These are phyloP conservation scores for Petrocephalus microphthalmus DNA, from an alignment of 2,113 vertebrate species.

Conservation along the genomic window DNA sequence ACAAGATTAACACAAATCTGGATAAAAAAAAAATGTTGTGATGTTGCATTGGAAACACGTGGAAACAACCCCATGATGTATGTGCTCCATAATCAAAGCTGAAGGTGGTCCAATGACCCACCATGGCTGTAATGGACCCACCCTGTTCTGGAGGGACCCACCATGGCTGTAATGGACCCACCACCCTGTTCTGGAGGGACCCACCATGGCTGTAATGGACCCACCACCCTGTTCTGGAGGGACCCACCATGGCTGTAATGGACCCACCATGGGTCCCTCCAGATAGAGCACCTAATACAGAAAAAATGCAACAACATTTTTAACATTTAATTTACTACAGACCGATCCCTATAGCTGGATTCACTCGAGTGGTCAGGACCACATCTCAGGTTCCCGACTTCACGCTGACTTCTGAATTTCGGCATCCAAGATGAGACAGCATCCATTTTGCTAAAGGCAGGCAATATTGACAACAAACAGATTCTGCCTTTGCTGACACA, in stretches of 20 bases:
- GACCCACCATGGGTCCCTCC: too few species aligned
- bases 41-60: too few species aligned
- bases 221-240: not conserved
- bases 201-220: not conserved
- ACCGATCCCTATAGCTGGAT: not conserved
- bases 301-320: not conserved
- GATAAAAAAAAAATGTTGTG: too few species aligned
- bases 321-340: not conserved
- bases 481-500: not conserved
- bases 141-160: not conserved
- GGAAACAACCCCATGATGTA: too few species aligned
- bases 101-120: too few species aligned
- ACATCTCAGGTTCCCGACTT: not conserved
- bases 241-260: not conserved
- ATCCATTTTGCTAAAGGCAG: not conserved
- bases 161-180: not conserved
- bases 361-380: not conserved
- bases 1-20: too few species aligned
- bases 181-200: not conserved
- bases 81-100: too few species aligned
- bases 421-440: not conserved
- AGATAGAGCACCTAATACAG: not conserved
- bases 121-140: too few species aligned
- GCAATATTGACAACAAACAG: not conserved
- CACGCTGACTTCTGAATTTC: not conserved